A percentile compares a stretch with the other conserved stretches of the same genome.
These are phyloP conservation scores for Rallus crepitans DNA, from an alignment of 2,797 vertebrate genomes.

Conservation along the genomic window DNA sequence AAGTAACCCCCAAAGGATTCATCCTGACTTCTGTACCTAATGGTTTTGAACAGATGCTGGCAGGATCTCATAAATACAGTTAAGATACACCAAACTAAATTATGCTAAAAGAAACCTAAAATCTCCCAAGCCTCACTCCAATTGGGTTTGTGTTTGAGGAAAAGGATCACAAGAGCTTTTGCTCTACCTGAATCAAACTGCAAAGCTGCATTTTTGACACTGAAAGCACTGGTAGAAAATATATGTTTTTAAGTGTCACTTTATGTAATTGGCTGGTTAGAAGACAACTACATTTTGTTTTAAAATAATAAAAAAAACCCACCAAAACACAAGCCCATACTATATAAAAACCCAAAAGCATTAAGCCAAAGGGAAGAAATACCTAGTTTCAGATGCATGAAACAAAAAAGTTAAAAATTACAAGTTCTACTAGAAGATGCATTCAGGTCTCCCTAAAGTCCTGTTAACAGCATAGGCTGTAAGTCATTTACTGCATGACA, in stretches of 20 bases:
- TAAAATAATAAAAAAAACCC: not conserved
- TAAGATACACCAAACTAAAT: not conserved
- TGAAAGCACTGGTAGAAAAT: not conserved
- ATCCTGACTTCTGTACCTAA: not conserved
- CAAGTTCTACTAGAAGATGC: not conserved
- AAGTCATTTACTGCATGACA: not conserved
- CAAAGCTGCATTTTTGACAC: not conserved
- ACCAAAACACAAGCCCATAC: too few relatives aligned
- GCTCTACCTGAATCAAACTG: not conserved
- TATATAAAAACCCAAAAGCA: not conserved
- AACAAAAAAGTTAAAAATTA: not conserved
- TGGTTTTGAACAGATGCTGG: not conserved
- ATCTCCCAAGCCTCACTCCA: not conserved
- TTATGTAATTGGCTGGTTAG: not conserved
- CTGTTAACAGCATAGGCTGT: not conserved
- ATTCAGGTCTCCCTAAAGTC: not conserved
- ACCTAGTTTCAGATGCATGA: not conserved
- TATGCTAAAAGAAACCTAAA: not conserved
- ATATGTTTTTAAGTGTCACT: not conserved
- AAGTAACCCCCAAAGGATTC: not conserved
- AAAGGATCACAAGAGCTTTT: not conserved
- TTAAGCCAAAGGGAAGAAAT: not conserved
- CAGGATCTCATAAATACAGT: not conserved
- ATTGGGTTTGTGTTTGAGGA: not conserved
- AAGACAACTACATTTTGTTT: not conserved